Base-by-base conservation (phyloP, 2,797 vertebrate genomes). In the Trichosurus vulpecula region DNA sequence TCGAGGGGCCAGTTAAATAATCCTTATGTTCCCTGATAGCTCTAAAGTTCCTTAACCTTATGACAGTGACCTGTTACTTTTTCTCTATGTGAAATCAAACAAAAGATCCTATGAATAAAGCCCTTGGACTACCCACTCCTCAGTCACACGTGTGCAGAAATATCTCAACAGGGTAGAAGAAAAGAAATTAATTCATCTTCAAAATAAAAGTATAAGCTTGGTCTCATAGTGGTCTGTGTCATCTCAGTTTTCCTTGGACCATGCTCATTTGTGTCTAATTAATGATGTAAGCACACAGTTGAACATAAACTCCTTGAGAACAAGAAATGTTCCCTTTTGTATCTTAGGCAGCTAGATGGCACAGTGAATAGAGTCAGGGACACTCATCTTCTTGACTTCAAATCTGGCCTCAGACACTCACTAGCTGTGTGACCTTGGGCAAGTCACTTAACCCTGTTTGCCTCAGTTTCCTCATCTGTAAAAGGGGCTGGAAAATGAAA, bases 11-110 rank as follows among this genome's bases (percentile, higher is more conserved):
- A 16, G 0, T 10, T 4, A 0, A 0, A 1, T 53, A 61, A 3
- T 1, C 0, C 0, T 0, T 5, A 6, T 29, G 90, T 52, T 5
- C 12, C 87, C 54, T n/a, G 53, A 57, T 27, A n/a, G 22, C 90
- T 54, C 4, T 4, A 13, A 22, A 53, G 56, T 74, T 2, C 54
- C 11, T 4, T 41, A 8, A 25, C 6, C 30, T 35, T 31, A 0
- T 5, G 1, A 47, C 52, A 52, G 4, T 66, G 61, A n/a, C 13
- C 61, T 66, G 35, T 29, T 31, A 0, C 54, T 1, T 19, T 41
- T 22, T 30, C 61, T 66, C 56, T 12, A 10, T 30, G 10, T 4
- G 22, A n/a, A 89, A 52, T 6, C 31, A 51, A 51, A 31, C 1
- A 19, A 54, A 90, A 90, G 2, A n/a, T 53, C 31, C 35, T 8